Conservation (phyloP, 53 echinoderm and acorn worm species). For the Actinopyga echinites region DNA sequence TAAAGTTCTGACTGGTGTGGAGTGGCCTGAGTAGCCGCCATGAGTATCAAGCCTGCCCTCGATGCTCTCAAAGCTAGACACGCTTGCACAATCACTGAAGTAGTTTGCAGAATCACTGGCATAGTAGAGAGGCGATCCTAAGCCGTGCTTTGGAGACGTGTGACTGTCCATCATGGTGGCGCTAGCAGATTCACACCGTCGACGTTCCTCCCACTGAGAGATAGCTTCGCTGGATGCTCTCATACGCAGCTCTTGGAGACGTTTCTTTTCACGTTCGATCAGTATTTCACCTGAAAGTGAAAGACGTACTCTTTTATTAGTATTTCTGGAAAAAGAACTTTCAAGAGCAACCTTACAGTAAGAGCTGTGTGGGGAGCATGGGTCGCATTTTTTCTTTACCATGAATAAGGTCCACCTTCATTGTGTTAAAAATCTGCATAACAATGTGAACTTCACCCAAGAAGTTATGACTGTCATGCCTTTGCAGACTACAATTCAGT, state of each 20-base stretch:
- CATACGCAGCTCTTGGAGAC: slow-evolving; percentile 67
- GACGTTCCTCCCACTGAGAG: slow-evolving; percentile 84
- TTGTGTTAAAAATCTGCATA: too few relatives aligned
- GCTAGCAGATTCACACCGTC: slow-evolving; percentile 45
- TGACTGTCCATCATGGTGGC: slow-evolving; percentile 3
- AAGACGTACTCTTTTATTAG: too few relatives aligned
- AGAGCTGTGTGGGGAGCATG: neutral
- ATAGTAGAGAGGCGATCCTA: slow-evolving; percentile 40
- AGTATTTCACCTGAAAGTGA: slow-evolving; percentile 63
- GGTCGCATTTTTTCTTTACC: too few relatives aligned
- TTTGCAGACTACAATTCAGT: too few relatives aligned
- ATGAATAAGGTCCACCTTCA: too few relatives aligned
- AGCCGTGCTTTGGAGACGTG: slow-evolving; percentile 49
- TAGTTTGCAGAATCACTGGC: slow-evolving; percentile 55
- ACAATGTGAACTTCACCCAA: too few relatives aligned
- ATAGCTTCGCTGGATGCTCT: slow-evolving; percentile 73
- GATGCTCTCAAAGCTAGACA: slow-evolving; percentile 95
- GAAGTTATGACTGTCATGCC: too few relatives aligned
- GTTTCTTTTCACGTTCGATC: slow-evolving; percentile 73
- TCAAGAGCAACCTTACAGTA: neutral
- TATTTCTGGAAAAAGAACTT: too few relatives aligned
- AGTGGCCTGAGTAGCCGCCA: slow-evolving; percentile 67
- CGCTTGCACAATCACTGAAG: slow-evolving; percentile 84
- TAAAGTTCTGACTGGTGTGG: slow-evolving; percentile 75
- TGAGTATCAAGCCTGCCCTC: slow-evolving; percentile 79